These are phyloP conservation scores for Abramis brama DNA, from an alignment of 2,113 vertebrate genomes.

Conservation along the genomic window DNA sequence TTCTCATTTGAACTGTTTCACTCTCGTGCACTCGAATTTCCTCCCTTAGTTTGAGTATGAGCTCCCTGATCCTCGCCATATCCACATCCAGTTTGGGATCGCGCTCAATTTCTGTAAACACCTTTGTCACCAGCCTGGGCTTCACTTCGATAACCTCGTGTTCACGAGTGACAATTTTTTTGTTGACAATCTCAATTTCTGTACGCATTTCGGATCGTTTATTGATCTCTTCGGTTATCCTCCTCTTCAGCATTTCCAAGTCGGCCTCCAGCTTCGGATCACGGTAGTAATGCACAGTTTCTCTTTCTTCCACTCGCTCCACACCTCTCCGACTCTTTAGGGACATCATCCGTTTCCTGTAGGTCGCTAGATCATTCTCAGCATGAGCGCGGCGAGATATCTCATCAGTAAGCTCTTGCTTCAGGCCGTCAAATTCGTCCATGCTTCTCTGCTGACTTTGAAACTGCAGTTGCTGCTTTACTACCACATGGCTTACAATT, in stretches of 20 bases:
- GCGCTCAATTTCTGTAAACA: constrained; percentile 88
- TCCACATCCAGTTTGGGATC: constrained; percentile 86
- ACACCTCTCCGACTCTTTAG: constrained; percentile 86
- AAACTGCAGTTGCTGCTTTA: constrained; percentile 70
- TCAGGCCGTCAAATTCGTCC: constrained; percentile 74
- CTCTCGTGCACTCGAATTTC: constrained; percentile 69
- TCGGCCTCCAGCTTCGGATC: constrained; percentile 85
- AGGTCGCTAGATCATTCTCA: constrained; percentile 82
- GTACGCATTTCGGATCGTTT: constrained; percentile 74
- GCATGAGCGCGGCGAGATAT: constrained; percentile 74
- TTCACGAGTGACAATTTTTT: constrained; percentile 79
- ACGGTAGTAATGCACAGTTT: constrained; percentile 90
- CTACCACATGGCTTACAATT: constrained; percentile 71
- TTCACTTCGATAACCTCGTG: constrained; percentile 71
- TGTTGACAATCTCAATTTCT: constrained; percentile 75
- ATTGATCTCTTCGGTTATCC: constrained; percentile 76
- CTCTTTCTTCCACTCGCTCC: constrained; percentile 91
- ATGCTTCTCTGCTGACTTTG: constrained; percentile 66
- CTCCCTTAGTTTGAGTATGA: constrained; percentile 77
- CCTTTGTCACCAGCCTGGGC: constrained; percentile 88
- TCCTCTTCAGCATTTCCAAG: constrained; percentile 70
- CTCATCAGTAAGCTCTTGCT: constrained; percentile 82
- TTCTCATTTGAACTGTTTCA: constrained; percentile 76
- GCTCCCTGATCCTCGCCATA: constrained; percentile 75
- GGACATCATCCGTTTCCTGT: constrained; percentile 78